Percentiles rank a stretch among this genome's conserved stretches.
Conservation (phyloP, 1,140 invertebrate species). For the Diachasma alloeum region DNA sequence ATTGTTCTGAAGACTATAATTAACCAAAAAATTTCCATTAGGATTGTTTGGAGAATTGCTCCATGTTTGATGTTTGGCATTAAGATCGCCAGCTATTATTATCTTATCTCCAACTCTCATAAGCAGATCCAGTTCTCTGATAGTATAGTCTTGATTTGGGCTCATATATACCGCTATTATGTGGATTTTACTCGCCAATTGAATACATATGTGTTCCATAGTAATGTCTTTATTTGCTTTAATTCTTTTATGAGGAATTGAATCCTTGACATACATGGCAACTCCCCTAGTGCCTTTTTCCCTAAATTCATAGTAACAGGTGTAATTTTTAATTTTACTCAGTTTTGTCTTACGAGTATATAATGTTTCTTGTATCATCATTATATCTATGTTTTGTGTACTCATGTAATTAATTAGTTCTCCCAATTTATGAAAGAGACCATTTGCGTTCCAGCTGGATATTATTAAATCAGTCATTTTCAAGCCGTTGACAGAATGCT, state of each 20-base stretch:
- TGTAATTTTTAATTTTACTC: background rate
- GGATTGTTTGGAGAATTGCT: background rate
- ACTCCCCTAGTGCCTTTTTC: background rate
- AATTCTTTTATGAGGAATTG: background rate
- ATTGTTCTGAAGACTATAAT: background rate
- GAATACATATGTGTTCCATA: background rate
- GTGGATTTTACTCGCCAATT: background rate
- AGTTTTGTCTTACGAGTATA: background rate
- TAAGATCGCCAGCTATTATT: background rate
- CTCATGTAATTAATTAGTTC: background rate
- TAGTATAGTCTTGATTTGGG: background rate
- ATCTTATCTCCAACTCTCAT: background rate
- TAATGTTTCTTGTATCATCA: background rate
- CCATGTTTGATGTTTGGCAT: constrained; percentile 10
- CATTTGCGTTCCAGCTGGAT: background rate
- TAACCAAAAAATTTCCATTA: background rate
- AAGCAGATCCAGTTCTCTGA: background rate
- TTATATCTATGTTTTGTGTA: background rate
- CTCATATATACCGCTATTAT: background rate
- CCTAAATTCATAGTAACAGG: background rate
- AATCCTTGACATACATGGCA: background rate
- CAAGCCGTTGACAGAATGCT: background rate
- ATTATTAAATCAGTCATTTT: background rate
- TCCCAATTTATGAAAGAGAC: background rate
- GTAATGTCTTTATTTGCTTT: background rate